Conservation (phyloP, 1,140 invertebrate genomes). For the Magallana gigas region DNA sequence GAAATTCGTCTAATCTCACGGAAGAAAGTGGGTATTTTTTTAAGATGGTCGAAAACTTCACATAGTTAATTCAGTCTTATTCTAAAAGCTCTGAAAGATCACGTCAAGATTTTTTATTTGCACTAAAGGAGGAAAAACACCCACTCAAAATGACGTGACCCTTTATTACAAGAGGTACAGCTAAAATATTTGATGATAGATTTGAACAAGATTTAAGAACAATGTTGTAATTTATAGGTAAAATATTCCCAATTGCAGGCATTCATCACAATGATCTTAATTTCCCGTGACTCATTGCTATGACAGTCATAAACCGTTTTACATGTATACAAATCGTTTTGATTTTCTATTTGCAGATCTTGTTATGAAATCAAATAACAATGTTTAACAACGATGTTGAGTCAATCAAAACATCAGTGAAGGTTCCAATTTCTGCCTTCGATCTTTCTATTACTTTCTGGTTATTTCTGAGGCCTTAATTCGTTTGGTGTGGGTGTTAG, state of each 20-base stretch:
- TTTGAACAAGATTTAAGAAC: conserved; percentile 18
- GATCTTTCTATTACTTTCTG: neutral
- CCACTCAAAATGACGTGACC: conserved; percentile 7
- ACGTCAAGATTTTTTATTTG: no score
- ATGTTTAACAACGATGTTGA: neutral
- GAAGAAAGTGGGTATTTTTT: no score
- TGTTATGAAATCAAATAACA: neutral
- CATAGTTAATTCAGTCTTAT: no score
- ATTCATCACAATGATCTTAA: conserved; percentile 17
- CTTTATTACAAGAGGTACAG: neutral
- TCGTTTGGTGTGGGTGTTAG: neutral
- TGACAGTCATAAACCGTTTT: neutral
- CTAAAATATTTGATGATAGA: conserved; percentile 1
- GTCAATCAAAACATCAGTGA: neutral
- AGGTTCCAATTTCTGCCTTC: neutral
- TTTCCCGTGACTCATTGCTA: neutral
- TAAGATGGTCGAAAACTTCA: no score
- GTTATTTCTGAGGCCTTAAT: neutral
- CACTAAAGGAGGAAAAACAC: neutral
- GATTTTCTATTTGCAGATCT: conserved; percentile 19
- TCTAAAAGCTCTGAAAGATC: no score
- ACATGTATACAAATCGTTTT: neutral
- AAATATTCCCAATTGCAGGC: conserved; percentile 11
- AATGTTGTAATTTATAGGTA: conserved; percentile 21
- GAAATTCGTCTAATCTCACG: no score